phyloP scores from a whole-genome alignment of 1,140 invertebrate genomes.

The Hycleus cichorii region DNA sequence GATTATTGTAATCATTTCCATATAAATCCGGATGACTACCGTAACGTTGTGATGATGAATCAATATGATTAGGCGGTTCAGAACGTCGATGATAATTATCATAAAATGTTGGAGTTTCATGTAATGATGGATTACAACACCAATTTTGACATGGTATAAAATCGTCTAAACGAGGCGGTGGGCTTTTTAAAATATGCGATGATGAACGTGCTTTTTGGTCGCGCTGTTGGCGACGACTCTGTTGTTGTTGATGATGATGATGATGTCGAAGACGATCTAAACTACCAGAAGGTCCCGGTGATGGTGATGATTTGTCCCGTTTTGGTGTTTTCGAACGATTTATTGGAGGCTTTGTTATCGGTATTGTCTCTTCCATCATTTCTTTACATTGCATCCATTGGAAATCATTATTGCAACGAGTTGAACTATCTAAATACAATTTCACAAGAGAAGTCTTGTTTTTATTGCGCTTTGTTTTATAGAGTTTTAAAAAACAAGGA shows the following conservation, averaged over 20 bases:
- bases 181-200: slow-evolving; percentile 42
- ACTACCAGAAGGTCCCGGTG: slow-evolving; percentile 33
- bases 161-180: slow-evolving; percentile 33
- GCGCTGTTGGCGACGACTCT: slow-evolving; percentile 41
- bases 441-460: too few species aligned
- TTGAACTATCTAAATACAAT: slow-evolving; percentile 38
- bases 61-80: slow-evolving; percentile 23
- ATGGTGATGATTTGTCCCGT: slow-evolving; percentile 37
- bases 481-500: not conserved
- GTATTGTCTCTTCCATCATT: slow-evolving; percentile 29
- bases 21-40: slow-evolving; percentile 40
- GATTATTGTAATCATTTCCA: slow-evolving; percentile 21
- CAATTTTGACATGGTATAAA: slow-evolving; percentile 43
- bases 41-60: slow-evolving; percentile 40
- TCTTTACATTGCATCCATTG: slow-evolving; percentile 47
- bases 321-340: slow-evolving; percentile 30
- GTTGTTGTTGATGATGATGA: slow-evolving; percentile 39
- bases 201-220: slow-evolving; percentile 52
- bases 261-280: slow-evolving; percentile 46
- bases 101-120: slow-evolving; percentile 21
- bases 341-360: slow-evolving; percentile 36
- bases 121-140: slow-evolving; percentile 41
- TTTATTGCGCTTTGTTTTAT: too few species aligned
- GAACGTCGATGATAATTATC: slow-evolving; percentile 40
- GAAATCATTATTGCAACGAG: slow-evolving; percentile 51